These are phyloP conservation scores for Lutraria lutraria DNA, from an alignment of 2,888 invertebrate genomes.

Conservation along the genomic window DNA sequence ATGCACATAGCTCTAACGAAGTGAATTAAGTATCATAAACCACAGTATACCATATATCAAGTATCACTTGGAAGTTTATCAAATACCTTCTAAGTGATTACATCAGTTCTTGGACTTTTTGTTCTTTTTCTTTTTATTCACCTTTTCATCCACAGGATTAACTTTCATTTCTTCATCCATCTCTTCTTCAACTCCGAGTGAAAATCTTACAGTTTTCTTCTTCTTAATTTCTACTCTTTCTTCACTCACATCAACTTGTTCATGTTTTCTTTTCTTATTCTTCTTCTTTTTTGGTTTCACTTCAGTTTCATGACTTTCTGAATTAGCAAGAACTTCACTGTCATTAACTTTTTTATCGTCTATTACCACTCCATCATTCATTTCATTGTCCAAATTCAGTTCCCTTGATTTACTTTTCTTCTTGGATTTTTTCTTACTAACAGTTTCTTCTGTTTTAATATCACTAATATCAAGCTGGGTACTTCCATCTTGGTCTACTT, in stretches of 20 bases:
- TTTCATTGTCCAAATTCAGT: neutral
- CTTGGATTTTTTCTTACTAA: constrained; percentile 14
- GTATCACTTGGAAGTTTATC: neutral
- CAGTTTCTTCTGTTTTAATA: neutral
- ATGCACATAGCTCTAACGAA: neutral
- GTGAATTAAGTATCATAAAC: neutral
- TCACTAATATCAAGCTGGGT: neutral
- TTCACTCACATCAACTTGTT: neutral
- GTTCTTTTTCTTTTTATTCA: constrained; percentile 44
- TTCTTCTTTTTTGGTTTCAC: constrained; percentile 43
- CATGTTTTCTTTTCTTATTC: constrained; percentile 34
- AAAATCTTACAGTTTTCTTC: constrained; percentile 35
- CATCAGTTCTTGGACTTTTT: constrained; percentile 38
- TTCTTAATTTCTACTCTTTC: neutral
- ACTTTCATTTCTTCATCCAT: neutral
- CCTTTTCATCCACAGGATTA: constrained; percentile 25
- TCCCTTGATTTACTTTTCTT: constrained; percentile 20
- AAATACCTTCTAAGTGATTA: constrained; percentile 16
- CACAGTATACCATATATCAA: neutral
- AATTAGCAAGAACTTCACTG: constrained; percentile 11
- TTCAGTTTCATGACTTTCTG: constrained; percentile 7
- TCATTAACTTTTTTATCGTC: constrained; percentile 28
- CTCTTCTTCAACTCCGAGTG: constrained; percentile 9
- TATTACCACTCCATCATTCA: neutral
- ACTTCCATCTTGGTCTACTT: constrained; percentile 36